Evolutionary conservation across 2,797 vertebrate genomes (phyloP).

Genomic region (Poecilia gillii): DNA sequence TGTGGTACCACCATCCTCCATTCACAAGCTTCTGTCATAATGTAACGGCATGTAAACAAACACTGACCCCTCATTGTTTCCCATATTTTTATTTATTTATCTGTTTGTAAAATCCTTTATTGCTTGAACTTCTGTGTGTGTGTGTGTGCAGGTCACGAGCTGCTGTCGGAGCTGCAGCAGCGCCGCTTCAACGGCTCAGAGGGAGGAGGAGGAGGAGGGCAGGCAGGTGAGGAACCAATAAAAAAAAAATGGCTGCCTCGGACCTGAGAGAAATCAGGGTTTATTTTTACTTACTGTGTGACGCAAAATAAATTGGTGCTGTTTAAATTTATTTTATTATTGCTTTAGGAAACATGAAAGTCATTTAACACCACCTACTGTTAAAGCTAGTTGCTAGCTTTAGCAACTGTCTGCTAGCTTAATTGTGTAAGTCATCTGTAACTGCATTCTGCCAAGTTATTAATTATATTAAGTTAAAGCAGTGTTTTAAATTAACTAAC

Average conservation of each 20-base stretch:
- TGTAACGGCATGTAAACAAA: constrained; percentile 44
- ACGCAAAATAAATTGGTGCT: neutral
- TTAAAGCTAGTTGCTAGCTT: neutral
- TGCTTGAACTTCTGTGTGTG: neutral
- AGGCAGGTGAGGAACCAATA: constrained; percentile 66
- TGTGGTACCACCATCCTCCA: constrained; percentile 57
- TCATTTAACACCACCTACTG: neutral
- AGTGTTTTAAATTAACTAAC: neutral
- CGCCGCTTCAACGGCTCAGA: constrained; percentile 95
- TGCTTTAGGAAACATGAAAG: neutral
- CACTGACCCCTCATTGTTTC: constrained; percentile 42
- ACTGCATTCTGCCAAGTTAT: neutral
- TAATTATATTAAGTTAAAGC: neutral
- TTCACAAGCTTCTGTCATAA: constrained; percentile 45
- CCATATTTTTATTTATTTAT: constrained; percentile 5
- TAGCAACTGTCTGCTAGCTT: neutral
- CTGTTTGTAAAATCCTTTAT: constrained; percentile 15
- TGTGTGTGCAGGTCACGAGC: constrained; percentile 87
- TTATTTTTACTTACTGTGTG: neutral
- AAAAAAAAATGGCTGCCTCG: constrained; percentile 9
- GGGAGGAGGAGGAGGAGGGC: constrained; percentile 76
- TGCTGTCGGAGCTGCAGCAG: constrained; percentile 95
- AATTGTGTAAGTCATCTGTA: neutral
- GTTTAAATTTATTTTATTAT: neutral
- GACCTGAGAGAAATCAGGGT: neutral